phyloP scores from a whole-genome alignment of 2,113 vertebrate genomes.

The Plecotus auritus region DNA sequence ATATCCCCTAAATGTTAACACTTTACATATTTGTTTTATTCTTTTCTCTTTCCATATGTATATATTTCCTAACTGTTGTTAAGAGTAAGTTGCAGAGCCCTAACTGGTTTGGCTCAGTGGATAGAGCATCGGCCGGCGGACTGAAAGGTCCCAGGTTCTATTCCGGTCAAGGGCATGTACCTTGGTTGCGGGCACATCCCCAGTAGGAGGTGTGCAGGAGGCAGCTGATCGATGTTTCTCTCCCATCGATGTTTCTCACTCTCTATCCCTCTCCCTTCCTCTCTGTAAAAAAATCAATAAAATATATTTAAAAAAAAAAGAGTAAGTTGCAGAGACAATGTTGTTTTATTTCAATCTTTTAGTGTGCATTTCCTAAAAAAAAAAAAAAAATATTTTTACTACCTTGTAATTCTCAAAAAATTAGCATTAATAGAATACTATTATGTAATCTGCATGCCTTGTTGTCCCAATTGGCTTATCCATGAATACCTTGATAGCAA shows the following conservation, averaged over 20 bases:
- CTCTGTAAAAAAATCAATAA: too few species aligned
- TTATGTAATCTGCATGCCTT: neutral
- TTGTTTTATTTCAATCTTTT: neutral
- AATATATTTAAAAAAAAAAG: too few species aligned
- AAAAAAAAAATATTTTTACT: neutral
- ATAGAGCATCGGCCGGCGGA: too few species aligned
- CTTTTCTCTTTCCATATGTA: neutral
- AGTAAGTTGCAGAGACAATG: neutral
- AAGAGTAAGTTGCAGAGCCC: neutral
- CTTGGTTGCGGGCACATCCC: too few species aligned
- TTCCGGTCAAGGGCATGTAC: too few species aligned
- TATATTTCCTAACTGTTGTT: neutral
- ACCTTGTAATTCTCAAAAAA: neutral
- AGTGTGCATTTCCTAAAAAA: neutral
- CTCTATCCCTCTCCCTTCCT: too few species aligned
- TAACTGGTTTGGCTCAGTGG: too few species aligned
- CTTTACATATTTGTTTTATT: neutral
- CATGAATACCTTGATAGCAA: neutral
- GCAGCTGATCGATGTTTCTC: too few species aligned
- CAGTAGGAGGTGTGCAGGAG: too few species aligned
- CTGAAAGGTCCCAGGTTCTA: too few species aligned
- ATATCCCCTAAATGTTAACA: neutral
- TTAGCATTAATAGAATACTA: neutral
- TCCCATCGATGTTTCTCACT: too few species aligned
- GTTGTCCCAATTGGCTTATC: neutral